phyloP scores from a whole-genome alignment of 2,797 vertebrate species.

The Notolabrus celidotus region DNA sequence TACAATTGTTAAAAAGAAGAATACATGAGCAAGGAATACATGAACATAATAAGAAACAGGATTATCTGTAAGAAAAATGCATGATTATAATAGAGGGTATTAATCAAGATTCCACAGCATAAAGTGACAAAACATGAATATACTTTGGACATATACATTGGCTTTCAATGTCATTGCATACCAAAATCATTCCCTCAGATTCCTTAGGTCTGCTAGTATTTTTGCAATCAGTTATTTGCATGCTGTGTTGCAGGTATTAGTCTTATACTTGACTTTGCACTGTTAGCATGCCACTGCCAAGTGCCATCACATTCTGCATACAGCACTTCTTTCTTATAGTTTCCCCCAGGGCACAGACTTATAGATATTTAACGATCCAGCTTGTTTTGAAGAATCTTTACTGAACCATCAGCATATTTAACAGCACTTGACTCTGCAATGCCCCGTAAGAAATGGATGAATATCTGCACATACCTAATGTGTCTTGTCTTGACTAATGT shows the following conservation, averaged over 20 bases:
- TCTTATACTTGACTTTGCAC: not conserved
- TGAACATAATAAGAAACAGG: no score
- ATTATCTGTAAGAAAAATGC: no score
- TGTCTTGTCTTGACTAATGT: no score
- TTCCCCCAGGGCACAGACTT: constrained; percentile 24
- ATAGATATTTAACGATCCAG: no score
- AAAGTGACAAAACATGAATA: no score
- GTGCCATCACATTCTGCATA: not conserved
- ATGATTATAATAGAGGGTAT: no score
- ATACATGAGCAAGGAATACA: no score
- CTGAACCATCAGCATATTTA: not conserved
- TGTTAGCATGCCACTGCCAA: not conserved
- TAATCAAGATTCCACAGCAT: no score
- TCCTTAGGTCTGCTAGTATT: not conserved
- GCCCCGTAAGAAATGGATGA: not conserved
- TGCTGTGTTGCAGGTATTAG: not conserved
- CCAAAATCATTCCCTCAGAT: not conserved
- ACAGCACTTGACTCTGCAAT: not conserved
- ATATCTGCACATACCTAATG: not conserved
- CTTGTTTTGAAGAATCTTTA: no score
- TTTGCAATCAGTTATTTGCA: not conserved
- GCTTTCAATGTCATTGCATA: not conserved
- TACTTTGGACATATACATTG: not conserved
- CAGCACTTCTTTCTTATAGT: constrained; percentile 2
- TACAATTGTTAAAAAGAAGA: no score